Evolutionary conservation across 2,797 vertebrate species (phyloP), one percentile per base, ranked within the genome.

Genomic region (Hyperoplus immaculatus): DNA sequence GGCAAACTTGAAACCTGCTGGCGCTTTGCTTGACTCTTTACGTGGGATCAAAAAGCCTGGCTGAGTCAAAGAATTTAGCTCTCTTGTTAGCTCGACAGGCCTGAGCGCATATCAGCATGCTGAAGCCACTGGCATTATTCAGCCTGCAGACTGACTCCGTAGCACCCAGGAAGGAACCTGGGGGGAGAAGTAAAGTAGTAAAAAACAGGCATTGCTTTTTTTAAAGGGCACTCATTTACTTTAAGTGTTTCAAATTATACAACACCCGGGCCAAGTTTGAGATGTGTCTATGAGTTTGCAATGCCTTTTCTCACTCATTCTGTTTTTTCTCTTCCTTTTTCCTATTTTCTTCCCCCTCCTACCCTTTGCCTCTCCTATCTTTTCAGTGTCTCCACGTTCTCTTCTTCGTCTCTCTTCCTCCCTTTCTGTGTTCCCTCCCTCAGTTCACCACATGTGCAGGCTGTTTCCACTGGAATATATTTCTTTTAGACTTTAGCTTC

Each of bases 71-170:
- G 82, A 90, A 89, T 92, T 88, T 65, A 41, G 63, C 63, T 58
- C 36, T 47, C 69, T 61, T 2, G 50, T 58, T 76, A 77, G 76
- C 68, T 80, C 36, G 81, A 92, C 91, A 93, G 91, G 90, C 88
- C 92, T 59, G 57, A 92, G 89, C 90, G 71, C 67, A 94, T 93
- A 87, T 89, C 71, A 91, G 88, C 86, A 86, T 80, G 87, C 87
- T 47, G 79, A 71, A 74, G 71, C 88, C 82, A 81, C 75, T 56
- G 70, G 65, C 56, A 45, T 59, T 76, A 58, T 76, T 81, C 81
- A 55, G 54, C 65, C 80, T 38, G 53, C 72, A 51, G 51, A 50
- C 69, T 80, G 75, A 39, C 82, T 75, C 47, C 50, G 54, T 1
- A 66, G 83, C 80, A 72, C 80, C 75, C 80, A 76, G 81, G 86